Conservation (phyloP, 2,888 invertebrate species). For the Ornithoptera alexandrae region DNA sequence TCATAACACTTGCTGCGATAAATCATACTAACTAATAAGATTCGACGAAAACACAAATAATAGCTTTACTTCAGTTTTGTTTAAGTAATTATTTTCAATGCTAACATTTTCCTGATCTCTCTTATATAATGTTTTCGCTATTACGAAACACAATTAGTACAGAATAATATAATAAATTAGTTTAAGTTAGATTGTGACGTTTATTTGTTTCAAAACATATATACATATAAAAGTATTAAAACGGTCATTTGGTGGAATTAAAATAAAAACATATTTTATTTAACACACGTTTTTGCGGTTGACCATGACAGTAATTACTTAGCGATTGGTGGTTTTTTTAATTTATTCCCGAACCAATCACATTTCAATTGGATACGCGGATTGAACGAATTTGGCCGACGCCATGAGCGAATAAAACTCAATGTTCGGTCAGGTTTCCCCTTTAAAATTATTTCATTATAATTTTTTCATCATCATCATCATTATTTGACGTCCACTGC, state of each 20-base stretch:
- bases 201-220: neutral
- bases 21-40: constrained; percentile 17
- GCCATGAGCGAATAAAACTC: constrained; percentile 18
- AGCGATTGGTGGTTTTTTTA: constrained; percentile 15
- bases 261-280: neutral
- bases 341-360: constrained; percentile 15
- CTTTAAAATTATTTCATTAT: neutral
- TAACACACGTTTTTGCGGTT: constrained; percentile 1
- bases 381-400: constrained; percentile 10
- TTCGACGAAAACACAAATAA: constrained; percentile 12
- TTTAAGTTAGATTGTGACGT: neutral
- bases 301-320: constrained; percentile 6
- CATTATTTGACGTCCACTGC: no score
- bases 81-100: constrained; percentile 2
- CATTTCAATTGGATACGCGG: constrained; percentile 18
- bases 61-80: constrained; percentile 10
- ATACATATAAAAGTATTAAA: no score
- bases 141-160: neutral
- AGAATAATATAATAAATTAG: no score
- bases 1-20: constrained; percentile 18
- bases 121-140: neutral
- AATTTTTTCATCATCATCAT: no score
- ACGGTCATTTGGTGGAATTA: neutral
- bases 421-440: constrained; percentile 8
- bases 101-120: neutral